Conservation (phyloP, 1,140 invertebrate species). For the Zophobas morio region DNA sequence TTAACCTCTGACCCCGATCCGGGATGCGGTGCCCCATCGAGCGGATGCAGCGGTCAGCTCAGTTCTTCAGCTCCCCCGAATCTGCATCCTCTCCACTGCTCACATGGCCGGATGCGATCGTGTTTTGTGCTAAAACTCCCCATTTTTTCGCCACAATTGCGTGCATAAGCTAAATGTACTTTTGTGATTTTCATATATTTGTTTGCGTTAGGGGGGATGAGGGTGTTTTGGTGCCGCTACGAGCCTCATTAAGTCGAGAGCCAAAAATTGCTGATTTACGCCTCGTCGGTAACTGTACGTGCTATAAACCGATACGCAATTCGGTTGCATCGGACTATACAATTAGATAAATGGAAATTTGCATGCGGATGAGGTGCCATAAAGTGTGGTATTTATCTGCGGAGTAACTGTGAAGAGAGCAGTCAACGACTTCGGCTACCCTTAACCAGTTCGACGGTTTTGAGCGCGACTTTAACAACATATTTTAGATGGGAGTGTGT, state of each 20-base stretch:
- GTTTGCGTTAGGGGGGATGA: conserved; percentile 45
- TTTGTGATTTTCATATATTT: conserved; percentile 52
- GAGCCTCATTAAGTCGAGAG: conserved; percentile 7
- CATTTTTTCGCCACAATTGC: conserved; percentile 54
- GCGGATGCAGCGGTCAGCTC: conserved; percentile 21
- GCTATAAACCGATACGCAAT: conserved; percentile 29
- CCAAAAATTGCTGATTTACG: conserved; percentile 4
- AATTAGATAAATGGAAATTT: conserved; percentile 37
- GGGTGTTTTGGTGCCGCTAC: conserved; percentile 11
- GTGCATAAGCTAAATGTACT: conserved; percentile 51
- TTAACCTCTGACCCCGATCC: conserved; percentile 46
- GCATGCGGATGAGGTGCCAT: conserved; percentile 24
- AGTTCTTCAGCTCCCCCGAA: conserved; percentile 6
- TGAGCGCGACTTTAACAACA: too few species aligned
- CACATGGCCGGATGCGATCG: conserved; percentile 14
- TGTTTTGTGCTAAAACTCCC: conserved; percentile 52
- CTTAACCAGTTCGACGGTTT: not conserved
- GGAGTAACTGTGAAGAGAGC: conserved; percentile 14
- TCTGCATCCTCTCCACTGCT: not conserved
- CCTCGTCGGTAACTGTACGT: conserved; percentile 17
- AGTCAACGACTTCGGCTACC: conserved; percentile 15
- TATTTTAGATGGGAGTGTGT: too few species aligned
- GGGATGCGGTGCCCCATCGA: conserved; percentile 11
- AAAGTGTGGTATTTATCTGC: conserved; percentile 30
- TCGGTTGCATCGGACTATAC: conserved; percentile 25